Evolutionary conservation across 2,797 vertebrate genomes (phyloP).

Genomic region (Molossus molossus): DNA sequence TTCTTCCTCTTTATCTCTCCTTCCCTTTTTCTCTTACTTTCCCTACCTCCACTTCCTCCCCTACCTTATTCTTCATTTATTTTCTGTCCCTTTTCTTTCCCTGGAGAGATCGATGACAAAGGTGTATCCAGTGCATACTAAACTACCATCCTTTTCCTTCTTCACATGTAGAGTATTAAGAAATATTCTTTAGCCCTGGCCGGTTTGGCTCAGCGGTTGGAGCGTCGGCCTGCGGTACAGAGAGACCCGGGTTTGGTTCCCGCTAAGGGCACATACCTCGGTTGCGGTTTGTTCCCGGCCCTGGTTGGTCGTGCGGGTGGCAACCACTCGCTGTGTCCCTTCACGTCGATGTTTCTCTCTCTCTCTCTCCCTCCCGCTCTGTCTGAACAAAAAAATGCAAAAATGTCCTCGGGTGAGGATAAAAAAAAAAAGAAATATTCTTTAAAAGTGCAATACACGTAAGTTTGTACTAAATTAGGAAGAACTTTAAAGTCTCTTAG

Average conservation of each 20-base stretch:
- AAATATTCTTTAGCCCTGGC: conserved; percentile 48
- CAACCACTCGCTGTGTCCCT: too few species aligned
- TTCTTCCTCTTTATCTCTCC: not conserved
- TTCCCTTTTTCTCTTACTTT: not conserved
- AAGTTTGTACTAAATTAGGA: conserved; percentile 12
- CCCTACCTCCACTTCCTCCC: not conserved
- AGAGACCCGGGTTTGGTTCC: too few species aligned
- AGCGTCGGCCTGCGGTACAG: too few species aligned
- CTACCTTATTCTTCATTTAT: not conserved
- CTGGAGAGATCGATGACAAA: not conserved
- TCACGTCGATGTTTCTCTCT: too few species aligned
- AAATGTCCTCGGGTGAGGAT: too few species aligned
- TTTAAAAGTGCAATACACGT: not conserved
- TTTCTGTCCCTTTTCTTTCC: not conserved
- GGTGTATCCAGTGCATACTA: not conserved
- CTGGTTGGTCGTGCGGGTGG: too few species aligned
- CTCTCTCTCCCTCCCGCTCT: too few species aligned
- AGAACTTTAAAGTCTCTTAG: not conserved
- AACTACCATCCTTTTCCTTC: conserved; percentile 34
- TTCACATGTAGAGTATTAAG: conserved; percentile 12
- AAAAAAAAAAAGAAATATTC: conserved; percentile 55
- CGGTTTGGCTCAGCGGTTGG: too few species aligned
- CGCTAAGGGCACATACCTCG: too few species aligned
- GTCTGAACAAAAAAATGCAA: too few species aligned
- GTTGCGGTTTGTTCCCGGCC: too few species aligned